Percentiles rank a stretch among this genome's conserved stretches.
Evolutionary conservation across 2,797 vertebrate species (phyloP).

Genomic region (Leucoraja ocellata): DNA sequence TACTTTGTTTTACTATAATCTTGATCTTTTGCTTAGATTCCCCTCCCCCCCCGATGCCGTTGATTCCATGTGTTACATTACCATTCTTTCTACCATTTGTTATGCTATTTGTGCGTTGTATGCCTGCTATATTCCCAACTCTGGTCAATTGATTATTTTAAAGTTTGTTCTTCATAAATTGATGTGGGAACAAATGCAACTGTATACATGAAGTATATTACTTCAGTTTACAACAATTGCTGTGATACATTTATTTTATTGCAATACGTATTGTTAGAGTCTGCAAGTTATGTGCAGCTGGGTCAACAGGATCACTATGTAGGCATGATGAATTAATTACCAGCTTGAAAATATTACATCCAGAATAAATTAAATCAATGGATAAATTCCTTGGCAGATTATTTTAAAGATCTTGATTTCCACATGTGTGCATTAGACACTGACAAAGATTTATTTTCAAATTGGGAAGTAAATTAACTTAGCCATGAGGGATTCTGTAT

Average conservation of each 20-base stretch:
- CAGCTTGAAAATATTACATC: not conserved
- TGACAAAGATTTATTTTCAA: not conserved
- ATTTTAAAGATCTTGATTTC: not conserved
- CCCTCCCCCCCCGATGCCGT: no score
- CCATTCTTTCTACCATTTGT: not conserved
- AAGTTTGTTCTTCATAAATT: not conserved
- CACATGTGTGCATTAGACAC: not conserved
- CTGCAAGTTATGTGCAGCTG: not conserved
- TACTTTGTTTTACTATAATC: not conserved
- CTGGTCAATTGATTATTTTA: not conserved
- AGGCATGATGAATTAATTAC: not conserved
- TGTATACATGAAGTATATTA: not conserved
- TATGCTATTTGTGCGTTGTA: not conserved
- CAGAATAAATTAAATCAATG: constrained; percentile 8
- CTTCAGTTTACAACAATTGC: not conserved
- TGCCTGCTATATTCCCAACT: not conserved
- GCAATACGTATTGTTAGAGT: not conserved
- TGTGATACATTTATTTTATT: not conserved
- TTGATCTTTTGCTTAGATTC: not conserved
- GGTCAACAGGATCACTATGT: not conserved
- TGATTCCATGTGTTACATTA: not conserved
- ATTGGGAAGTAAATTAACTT: not conserved
- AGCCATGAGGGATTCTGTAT: not conserved
- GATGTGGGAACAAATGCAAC: not conserved
- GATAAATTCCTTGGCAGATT: not conserved